A percentile compares a stretch with the other conserved stretches of the same genome.
These are phyloP conservation scores for Geodia barretti DNA, from an alignment of 37 sponge, comb jelly and placozoan genomes.

Conservation along the genomic window DNA sequence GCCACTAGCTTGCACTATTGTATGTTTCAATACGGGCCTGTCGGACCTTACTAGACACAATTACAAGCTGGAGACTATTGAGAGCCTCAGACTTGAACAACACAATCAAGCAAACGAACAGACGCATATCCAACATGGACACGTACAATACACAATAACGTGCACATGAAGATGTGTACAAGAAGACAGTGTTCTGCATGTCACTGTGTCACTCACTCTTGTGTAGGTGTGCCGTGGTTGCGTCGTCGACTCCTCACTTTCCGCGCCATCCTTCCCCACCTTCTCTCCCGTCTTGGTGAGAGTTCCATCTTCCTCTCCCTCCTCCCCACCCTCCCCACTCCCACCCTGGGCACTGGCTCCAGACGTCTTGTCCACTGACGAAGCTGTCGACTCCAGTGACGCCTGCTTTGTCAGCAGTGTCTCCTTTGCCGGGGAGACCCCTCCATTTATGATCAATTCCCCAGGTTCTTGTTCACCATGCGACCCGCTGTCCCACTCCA, in stretches of 20 bases:
- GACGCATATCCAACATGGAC: too few relatives aligned
- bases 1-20: too few relatives aligned
- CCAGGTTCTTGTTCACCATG: not conserved
- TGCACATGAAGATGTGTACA: constrained; percentile 7
- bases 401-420: not conserved
- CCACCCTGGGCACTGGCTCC: not conserved
- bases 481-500: not conserved
- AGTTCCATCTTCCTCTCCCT: not conserved
- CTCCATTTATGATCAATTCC: not conserved
- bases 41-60: too few relatives aligned
- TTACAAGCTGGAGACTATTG: too few relatives aligned
- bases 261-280: not conserved
- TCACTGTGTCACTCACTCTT: not conserved
- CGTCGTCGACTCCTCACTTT: not conserved
- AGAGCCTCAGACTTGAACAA: not conserved
- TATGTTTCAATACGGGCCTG: too few relatives aligned
- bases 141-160: not conserved
- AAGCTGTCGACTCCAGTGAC: not conserved
- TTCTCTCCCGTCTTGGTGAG: not conserved
- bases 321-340: too few relatives aligned
- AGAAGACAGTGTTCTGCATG: constrained; percentile 37
- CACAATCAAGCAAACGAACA: not conserved
- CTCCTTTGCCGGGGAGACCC: not conserved
- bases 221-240: not conserved
- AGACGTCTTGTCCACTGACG: not conserved